A percentile compares a stretch with the other conserved stretches of the same genome.
Evolutionary conservation across 23 tunicate species (phyloP).

Genomic region (Styela clava): DNA sequence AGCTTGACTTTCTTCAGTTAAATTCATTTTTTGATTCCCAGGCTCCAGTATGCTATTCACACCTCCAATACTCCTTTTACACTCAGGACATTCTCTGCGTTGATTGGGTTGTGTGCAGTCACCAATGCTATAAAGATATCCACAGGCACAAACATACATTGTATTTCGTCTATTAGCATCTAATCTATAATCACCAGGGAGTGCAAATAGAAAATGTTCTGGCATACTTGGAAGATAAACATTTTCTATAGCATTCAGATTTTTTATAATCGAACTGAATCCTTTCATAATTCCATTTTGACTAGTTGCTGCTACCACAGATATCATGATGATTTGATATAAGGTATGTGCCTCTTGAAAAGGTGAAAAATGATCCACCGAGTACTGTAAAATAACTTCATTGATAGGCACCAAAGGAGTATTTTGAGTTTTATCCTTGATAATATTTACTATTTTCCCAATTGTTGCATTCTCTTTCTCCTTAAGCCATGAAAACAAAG

Average conservation of each 20-base stretch:
- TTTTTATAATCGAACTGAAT: conserved; percentile 17
- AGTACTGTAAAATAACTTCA: too few relatives aligned
- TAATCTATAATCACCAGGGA: conserved; percentile 9
- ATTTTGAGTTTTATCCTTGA: too few relatives aligned
- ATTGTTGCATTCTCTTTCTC: too few relatives aligned
- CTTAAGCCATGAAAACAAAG: background rate
- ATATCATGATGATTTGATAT: background rate
- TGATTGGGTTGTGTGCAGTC: conserved; percentile 6
- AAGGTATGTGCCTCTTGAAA: conserved; percentile 9
- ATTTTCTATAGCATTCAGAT: conserved; percentile 7
- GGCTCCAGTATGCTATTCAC: background rate
- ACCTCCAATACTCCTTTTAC: conserved; percentile 27
- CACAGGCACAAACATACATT: conserved; percentile 16
- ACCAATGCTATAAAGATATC: conserved; percentile 21
- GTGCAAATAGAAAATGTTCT: conserved; percentile 25
- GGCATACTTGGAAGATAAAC: conserved; percentile 66
- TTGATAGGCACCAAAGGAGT: too few relatives aligned
- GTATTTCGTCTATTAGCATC: background rate
- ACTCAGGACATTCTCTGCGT: conserved; percentile 8
- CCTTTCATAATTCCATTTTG: conserved; percentile 12
- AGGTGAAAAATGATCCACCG: background rate
- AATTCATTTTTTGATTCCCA: conserved; percentile 40
- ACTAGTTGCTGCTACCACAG: background rate
- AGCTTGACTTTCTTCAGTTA: conserved; percentile 47
- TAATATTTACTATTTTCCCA: too few relatives aligned